Percentiles rank a stretch among this genome's conserved stretches.
These are phyloP conservation scores for Menura novaehollandiae DNA, from an alignment of 2,113 vertebrate genomes.

Conservation along the genomic window DNA sequence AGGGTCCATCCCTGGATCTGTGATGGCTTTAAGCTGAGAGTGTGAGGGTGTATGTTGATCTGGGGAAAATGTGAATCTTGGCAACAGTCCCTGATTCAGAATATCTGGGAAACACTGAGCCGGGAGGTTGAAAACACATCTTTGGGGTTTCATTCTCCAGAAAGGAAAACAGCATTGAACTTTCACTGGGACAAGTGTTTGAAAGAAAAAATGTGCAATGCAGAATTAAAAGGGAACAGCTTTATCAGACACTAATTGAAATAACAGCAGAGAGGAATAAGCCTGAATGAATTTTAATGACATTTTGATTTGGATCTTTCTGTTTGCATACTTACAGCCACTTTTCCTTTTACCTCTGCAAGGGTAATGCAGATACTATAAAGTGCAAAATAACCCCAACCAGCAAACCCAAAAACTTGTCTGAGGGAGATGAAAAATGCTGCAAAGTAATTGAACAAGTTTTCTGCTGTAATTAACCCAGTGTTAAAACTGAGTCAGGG, in stretches of 20 bases:
- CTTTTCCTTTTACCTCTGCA: not conserved
- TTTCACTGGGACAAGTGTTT: not conserved
- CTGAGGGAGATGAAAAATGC: not conserved
- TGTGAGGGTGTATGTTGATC: not conserved
- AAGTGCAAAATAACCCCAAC: not conserved
- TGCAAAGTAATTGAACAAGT: not conserved
- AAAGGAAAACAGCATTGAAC: not conserved
- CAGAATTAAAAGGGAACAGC: not conserved
- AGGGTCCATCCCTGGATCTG: not conserved
- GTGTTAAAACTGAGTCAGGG: not conserved
- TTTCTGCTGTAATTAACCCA: not conserved
- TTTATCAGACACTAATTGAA: not conserved
- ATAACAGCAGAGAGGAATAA: not conserved
- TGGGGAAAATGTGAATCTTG: constrained; percentile 28
- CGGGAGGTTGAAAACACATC: not conserved
- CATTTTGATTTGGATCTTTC: not conserved
- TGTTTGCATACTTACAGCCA: fast-evolving
- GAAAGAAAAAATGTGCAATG: not conserved
- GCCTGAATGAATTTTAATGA: not conserved
- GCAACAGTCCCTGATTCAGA: not conserved
- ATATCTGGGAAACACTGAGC: constrained; percentile 10
- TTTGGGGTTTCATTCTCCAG: not conserved
- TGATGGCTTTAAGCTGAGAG: not conserved
- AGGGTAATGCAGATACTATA: not conserved
- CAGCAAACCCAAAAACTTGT: not conserved